Conservation (phyloP, 53 echinoderm and acorn worm genomes). For the Paracentrotus lividus region DNA sequence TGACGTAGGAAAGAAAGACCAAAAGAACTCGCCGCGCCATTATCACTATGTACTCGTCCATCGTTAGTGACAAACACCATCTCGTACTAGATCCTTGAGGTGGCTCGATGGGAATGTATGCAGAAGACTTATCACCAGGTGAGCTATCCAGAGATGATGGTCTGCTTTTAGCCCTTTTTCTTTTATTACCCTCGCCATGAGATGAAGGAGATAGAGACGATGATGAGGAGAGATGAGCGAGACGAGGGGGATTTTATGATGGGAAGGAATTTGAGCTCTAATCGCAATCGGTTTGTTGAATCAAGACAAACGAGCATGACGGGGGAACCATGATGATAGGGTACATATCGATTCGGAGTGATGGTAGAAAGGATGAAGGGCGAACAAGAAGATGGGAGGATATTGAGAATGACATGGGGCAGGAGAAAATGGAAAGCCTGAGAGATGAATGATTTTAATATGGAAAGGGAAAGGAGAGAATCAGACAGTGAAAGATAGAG, state of each 20-base stretch:
- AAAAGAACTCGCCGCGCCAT: not conserved
- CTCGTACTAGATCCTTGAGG: constrained; percentile 3
- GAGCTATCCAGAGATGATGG: constrained; percentile 32
- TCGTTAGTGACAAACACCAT: constrained; percentile 39
- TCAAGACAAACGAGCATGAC: constrained; percentile 38
- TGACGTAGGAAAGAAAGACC: not conserved
- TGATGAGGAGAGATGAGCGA: not conserved
- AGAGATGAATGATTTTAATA: not conserved
- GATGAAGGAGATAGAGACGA: constrained; percentile 28
- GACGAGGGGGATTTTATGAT: not conserved
- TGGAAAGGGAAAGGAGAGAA: not conserved
- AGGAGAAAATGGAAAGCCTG: not conserved
- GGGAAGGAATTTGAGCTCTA: constrained; percentile 40
- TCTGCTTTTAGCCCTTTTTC: not conserved
- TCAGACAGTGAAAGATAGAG: not conserved
- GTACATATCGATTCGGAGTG: not conserved
- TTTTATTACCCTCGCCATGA: not conserved
- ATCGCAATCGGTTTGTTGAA: constrained; percentile 50
- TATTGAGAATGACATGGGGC: not conserved
- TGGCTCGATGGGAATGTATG: constrained; percentile 23
- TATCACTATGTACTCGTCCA: not conserved
- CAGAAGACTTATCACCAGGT: constrained; percentile 41
- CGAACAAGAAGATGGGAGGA: not conserved
- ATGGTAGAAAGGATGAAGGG: not conserved
- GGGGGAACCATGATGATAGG: constrained; percentile 33